Base-by-base conservation (phyloP, 2,113 vertebrate species). In the Thinocorus orbignyianus region DNA sequence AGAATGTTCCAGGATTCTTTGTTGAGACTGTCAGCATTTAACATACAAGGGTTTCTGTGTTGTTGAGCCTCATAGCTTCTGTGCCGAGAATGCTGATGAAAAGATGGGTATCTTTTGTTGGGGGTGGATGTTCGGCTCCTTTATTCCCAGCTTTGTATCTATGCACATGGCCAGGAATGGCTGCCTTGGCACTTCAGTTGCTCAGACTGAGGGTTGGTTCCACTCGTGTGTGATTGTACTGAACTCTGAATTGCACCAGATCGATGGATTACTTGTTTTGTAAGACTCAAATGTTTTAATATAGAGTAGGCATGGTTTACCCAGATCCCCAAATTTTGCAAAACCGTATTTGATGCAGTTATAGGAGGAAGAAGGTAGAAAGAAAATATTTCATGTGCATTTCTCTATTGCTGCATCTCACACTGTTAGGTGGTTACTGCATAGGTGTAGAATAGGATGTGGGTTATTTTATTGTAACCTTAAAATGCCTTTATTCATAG, bases 401-500 rank as follows among this genome's bases (percentile, higher is more conserved):
- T 28, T 71, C 24, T 66, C 31, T 14, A 19, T 9, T 65, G 60
- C 42, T 60, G 42, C 39, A 10, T 37, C 72, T 57, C 31, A 3
- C 0, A 0, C 54, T 57, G 17, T 35, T n/a, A 20, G 7, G 4
- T 10, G 41, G 17, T 60, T 31, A 2, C 48, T 72, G 39, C 2
- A 2, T 31, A 73, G 49, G 26, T 39, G 51, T 15, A 54, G 41
- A 46, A 25, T 24, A 61, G 93, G 49, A 73, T 73, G 51, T 58
- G 51, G 9, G 22, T 69, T 49, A 9, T 31, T 60, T 51, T 30
- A 9, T 10, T 57, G 6, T 26, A 16, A 17, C 33, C 30, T 39
- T 30, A n/a, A 62, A 57, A 62, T n/a, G 22, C n/a, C 11, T 39
- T 61, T 77, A 6, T 54, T 80, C 41, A 52, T 55, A 33, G 39